phyloP scores from a whole-genome alignment of 2,797 vertebrate species.

The Psittacula derbiana region DNA sequence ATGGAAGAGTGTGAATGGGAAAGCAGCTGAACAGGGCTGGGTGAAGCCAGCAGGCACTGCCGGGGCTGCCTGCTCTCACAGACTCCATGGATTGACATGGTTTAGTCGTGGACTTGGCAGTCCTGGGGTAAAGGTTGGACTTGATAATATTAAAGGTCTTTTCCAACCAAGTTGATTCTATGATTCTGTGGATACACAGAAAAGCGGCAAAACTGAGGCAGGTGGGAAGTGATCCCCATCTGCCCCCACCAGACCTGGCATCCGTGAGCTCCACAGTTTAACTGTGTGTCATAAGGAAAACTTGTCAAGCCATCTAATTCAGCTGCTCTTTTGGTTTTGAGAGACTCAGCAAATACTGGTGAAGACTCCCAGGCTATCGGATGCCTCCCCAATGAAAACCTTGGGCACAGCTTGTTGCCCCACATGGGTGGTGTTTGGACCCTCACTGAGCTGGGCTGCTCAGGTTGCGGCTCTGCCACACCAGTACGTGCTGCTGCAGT shows the following conservation, averaged over 20 bases:
- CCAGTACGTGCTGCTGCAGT: fast-evolving
- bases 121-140: neutral
- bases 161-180: neutral
- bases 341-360: neutral
- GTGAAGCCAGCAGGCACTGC: neutral
- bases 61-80: neutral
- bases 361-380: neutral
- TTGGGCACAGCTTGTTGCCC: neutral
- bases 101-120: neutral
- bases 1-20: neutral
- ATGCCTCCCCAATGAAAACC: neutral
- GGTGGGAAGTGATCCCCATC: neutral
- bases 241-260: neutral
- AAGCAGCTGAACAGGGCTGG: neutral
- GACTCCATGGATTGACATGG: neutral
- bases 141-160: neutral
- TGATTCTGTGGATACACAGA: neutral
- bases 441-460: neutral
- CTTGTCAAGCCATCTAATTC: neutral
- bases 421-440: neutral
- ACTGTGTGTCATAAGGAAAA: neutral
- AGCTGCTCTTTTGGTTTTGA: neutral
- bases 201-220: neutral
- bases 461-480: neutral
- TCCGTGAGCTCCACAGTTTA: neutral